Percentiles rank a stretch among this genome's conserved stretches.
Evolutionary conservation across 2,888 invertebrate genomes (phyloP).

Genomic region (Enchytraeus crypticus): DNA sequence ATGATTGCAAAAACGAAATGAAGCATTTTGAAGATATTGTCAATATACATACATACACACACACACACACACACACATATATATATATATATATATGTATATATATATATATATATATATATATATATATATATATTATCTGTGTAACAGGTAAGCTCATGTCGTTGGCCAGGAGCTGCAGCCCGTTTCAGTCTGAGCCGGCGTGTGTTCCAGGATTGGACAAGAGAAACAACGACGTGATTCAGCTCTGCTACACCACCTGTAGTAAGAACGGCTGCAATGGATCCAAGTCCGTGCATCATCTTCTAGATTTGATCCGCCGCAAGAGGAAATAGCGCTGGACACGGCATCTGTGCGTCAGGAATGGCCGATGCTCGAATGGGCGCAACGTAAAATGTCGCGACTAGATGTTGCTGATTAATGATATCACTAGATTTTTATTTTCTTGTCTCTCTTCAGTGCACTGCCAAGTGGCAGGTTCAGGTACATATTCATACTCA

Average conservation of each 20-base stretch:
- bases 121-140: no score
- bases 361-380: no score
- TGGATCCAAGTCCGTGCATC: background rate
- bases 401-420: no score
- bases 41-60: background rate
- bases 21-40: no score
- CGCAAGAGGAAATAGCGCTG: background rate
- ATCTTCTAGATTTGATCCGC: background rate
- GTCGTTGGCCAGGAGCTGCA: slow-evolving; percentile 1
- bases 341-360: no score
- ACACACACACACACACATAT: background rate
- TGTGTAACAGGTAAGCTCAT: slow-evolving; percentile 1
- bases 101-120: background rate
- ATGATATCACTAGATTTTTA: no score
- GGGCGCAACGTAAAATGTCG: no score
- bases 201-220: slow-evolving; percentile 5
- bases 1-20: no score
- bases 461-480: no score
- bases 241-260: slow-evolving; percentile 7
- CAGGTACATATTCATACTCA: no score
- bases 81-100: background rate
- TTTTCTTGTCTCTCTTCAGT: no score
- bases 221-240: background rate
- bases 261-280: slow-evolving; percentile 1
- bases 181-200: slow-evolving; percentile 4